These are phyloP conservation scores for Anguilla pacifica DNA, from an alignment of 2,797 vertebrate species.

Conservation along the genomic window DNA sequence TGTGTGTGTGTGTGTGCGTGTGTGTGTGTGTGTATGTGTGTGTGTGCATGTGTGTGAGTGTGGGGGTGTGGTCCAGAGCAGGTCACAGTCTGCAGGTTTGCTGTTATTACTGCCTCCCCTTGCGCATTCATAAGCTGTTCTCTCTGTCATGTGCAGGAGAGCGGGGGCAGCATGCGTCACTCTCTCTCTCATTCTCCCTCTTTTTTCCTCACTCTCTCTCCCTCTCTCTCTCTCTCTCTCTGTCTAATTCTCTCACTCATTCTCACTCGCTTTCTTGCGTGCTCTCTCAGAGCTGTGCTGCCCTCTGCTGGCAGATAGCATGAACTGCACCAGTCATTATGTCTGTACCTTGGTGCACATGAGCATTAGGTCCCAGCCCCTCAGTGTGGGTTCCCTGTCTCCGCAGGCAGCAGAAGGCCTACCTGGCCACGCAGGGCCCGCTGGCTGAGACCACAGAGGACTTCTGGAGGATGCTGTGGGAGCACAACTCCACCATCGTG, in stretches of 20 bases:
- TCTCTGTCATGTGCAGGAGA: not conserved
- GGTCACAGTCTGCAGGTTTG: constrained; percentile 30
- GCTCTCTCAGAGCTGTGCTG: constrained; percentile 31
- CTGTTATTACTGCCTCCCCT: constrained; percentile 15
- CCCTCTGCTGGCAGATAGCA: constrained; percentile 39
- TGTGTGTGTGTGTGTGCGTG: not conserved
- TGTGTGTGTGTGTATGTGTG: too few relatives aligned
- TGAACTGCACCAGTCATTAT: not conserved
- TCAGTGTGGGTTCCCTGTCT: not conserved
- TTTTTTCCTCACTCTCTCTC: not conserved
- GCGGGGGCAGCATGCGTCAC: not conserved
- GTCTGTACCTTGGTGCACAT: not conserved
- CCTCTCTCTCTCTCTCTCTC: constrained; percentile 13
- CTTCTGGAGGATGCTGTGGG: constrained; percentile 99
- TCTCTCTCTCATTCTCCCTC: not conserved
- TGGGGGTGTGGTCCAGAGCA: constrained; percentile 15
- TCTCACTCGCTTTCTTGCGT: not conserved
- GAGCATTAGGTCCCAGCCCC: not conserved
- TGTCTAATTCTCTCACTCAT: not conserved
- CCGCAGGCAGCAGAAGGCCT: constrained; percentile 92
- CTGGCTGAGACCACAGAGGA: constrained; percentile 94
- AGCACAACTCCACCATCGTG: constrained; percentile 96
- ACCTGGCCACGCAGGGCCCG: constrained; percentile 94
- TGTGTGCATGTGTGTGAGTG: too few relatives aligned
- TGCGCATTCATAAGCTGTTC: constrained; percentile 32